Evolutionary conservation across 2,797 vertebrate species (phyloP).

Genomic region (Helostoma temminkii): DNA sequence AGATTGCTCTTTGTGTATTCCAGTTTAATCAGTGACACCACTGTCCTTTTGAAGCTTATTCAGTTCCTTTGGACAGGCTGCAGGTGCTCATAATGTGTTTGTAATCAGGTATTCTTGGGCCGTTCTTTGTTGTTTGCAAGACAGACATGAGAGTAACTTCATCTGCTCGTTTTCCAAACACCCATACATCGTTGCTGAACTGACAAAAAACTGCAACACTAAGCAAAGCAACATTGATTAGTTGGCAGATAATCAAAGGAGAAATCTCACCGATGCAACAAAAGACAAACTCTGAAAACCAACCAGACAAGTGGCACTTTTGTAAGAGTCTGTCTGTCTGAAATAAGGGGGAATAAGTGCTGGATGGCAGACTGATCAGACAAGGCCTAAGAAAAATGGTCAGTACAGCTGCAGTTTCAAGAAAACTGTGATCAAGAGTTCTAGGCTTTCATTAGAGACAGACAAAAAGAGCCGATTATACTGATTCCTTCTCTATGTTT

Average conservation of each 20-base stretch:
- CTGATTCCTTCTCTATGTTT: neutral
- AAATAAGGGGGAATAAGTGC: constrained; percentile 24
- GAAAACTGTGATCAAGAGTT: constrained; percentile 4
- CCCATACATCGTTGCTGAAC: neutral
- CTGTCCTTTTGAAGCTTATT: neutral
- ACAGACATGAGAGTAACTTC: constrained; percentile 5
- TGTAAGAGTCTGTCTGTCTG: constrained; percentile 1
- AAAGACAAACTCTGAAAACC: constrained; percentile 20
- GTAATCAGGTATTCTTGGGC: constrained; percentile 22
- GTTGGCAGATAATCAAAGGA: constrained; percentile 66
- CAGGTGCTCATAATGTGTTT: constrained; percentile 22
- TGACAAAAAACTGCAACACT: constrained; percentile 20
- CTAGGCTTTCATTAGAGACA: neutral
- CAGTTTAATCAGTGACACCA: too few species aligned
- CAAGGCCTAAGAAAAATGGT: neutral
- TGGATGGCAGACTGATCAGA: constrained; percentile 24
- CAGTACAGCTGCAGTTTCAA: neutral
- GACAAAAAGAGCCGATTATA: constrained; percentile 3
- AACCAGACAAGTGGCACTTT: neutral
- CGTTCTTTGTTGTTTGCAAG: neutral
- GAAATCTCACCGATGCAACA: constrained; percentile 36
- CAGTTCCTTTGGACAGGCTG: neutral
- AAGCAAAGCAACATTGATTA: constrained; percentile 36
- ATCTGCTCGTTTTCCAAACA: neutral
- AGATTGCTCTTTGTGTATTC: too few species aligned